Evolutionary conservation across 1,140 invertebrate species (phyloP).

Genomic region (Neodiprion pinetum): DNA sequence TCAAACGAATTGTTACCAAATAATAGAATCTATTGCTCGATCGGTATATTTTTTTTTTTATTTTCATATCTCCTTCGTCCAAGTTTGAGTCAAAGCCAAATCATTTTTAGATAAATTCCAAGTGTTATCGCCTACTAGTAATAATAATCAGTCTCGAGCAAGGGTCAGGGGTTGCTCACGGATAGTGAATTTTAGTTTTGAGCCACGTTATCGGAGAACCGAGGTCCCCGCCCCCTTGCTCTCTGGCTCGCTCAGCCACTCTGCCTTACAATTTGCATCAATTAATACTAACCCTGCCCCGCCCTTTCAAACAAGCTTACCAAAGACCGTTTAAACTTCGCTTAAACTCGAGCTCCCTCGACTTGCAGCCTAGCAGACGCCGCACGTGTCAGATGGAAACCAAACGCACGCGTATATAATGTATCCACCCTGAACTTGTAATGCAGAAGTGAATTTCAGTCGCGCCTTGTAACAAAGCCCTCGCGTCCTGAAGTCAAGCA

Average conservation of each 20-base stretch:
- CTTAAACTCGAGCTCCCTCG: slow-evolving; percentile 13
- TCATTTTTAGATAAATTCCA: too few species aligned
- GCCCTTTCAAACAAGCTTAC: slow-evolving; percentile 17
- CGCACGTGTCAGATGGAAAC: slow-evolving; percentile 10
- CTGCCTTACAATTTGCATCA: slow-evolving; percentile 20
- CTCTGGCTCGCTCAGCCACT: not conserved
- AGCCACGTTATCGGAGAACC: not conserved
- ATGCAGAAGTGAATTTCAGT: too few species aligned
- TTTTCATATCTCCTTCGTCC: too few species aligned
- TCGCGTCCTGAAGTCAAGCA: not conserved
- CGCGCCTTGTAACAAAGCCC: not conserved
- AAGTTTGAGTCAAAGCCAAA: too few species aligned
- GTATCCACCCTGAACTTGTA: too few species aligned
- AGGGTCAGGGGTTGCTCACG: not conserved
- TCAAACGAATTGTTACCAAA: too few species aligned
- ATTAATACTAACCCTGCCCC: slow-evolving; percentile 17
- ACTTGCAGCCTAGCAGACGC: not conserved
- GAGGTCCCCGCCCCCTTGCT: not conserved
- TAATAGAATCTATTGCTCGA: too few species aligned
- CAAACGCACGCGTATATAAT: slow-evolving; percentile 6
- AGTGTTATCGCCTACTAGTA: too few species aligned
- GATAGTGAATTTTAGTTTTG: not conserved
- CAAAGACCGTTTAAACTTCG: slow-evolving; percentile 22
- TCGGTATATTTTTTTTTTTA: too few species aligned
- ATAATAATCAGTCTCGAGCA: too few species aligned